Evolutionary conservation across 2,113 vertebrate species (phyloP).

Genomic region (Propithecus coquereli): DNA sequence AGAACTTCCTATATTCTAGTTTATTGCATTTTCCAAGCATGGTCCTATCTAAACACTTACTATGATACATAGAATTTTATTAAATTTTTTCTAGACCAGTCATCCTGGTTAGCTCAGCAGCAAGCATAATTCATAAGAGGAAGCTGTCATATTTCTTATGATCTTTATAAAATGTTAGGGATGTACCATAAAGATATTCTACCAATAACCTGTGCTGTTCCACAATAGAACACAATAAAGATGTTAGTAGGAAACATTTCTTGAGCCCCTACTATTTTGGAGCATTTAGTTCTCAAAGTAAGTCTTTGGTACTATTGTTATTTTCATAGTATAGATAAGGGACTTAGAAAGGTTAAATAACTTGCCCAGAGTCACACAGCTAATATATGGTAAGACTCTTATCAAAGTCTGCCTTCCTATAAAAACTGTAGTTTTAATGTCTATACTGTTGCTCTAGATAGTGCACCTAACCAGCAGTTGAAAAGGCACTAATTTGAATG

Average conservation of each 20-base stretch:
- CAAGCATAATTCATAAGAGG: not conserved
- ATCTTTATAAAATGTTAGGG: not conserved
- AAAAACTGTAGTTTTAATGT: not conserved
- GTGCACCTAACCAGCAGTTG: not conserved
- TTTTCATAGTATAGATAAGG: not conserved
- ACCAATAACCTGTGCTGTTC: not conserved
- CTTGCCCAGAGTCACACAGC: not conserved
- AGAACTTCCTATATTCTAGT: not conserved
- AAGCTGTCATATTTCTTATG: not conserved
- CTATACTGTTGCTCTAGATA: not conserved
- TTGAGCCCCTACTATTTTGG: not conserved
- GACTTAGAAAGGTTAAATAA: not conserved
- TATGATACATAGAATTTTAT: not conserved
- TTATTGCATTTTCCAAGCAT: slow-evolving; percentile 23
- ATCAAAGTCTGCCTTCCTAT: not conserved
- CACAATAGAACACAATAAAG: not conserved
- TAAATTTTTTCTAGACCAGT: not conserved
- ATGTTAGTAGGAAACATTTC: not conserved
- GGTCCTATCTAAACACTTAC: not conserved
- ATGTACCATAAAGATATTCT: not conserved
- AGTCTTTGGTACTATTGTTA: not conserved
- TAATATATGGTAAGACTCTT: not conserved
- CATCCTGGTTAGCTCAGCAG: not conserved
- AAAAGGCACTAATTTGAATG: not conserved
- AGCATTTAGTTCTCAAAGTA: not conserved